Evolutionary conservation across 2,113 vertebrate genomes (phyloP), one percentile per base, ranked within the genome.

Genomic region (Brachirus orientalis): DNA sequence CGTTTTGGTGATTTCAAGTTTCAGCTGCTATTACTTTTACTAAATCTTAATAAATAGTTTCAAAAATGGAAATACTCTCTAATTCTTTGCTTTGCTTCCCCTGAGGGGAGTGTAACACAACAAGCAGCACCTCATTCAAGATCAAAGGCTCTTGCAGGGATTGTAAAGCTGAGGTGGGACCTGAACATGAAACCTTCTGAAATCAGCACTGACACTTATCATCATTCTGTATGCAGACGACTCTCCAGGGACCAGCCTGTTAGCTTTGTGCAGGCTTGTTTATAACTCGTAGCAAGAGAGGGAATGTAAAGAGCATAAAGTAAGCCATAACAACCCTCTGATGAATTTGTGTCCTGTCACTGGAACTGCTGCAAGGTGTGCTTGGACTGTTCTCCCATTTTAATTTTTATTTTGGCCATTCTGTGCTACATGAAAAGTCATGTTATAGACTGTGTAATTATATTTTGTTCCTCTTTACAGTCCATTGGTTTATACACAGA

Each of bases 191-290:
- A 82, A 79, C 65, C 80, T 80, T 80, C 59, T 81, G 63, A 85
- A 91, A 92, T 89, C 88, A 87, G 67, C 14, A 61, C 80, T 82
- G 90, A 89, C 85, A 87, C 81, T 86, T 70, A 85, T 84, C 79
- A 65, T 69, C 82, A 48, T 87, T 91, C 87, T 88, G 84, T 88
- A 82, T 84, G 74, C 88, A 76, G 60, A 77, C 71, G 28, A 77
- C 37, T 79, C 88, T 87, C 80, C 19, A 2, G 87, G 77, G 82
- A 84, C 36, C 68, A 37, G 71, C 80, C 67, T 73, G 77, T 88
- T 83, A 77, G 85, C 75, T 88, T 82, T 72, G 71, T 72, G 72
- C 79, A 72, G 64, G 58, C 79, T 82, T 75, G 80, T 90, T 88
- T 88, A 83, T 88, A 83, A 76, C 75, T 79, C 64, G 70, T 40